These are phyloP conservation scores for Pluvialis apricaria DNA, from an alignment of 2,113 vertebrate genomes.

Conservation along the genomic window DNA sequence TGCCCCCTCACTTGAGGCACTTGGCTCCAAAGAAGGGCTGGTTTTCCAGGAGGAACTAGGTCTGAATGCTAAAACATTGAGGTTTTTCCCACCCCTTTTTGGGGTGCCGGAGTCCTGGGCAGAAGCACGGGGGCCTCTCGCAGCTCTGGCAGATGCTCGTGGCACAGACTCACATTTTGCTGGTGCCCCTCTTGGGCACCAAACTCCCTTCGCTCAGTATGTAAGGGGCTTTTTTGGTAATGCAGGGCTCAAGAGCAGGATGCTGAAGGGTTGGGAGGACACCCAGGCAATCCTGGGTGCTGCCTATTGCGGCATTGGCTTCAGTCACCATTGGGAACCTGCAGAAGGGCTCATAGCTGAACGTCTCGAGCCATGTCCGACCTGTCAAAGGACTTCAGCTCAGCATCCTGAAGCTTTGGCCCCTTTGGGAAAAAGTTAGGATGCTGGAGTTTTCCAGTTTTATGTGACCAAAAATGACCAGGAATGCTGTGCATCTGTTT, in stretches of 20 bases:
- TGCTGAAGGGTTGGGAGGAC: background rate
- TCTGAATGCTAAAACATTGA: background rate
- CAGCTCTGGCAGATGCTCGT: background rate
- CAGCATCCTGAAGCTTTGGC: background rate
- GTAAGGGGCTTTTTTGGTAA: background rate
- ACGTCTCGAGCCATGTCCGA: accelerated
- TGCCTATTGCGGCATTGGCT: background rate
- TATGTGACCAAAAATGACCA: background rate
- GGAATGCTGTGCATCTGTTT: background rate
- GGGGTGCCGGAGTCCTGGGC: background rate
- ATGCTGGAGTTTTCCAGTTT: background rate
- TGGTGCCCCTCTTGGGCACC: background rate
- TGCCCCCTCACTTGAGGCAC: background rate
- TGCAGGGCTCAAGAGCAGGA: background rate
- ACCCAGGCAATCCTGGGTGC: background rate
- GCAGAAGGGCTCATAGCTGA: background rate
- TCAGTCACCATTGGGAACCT: accelerated
- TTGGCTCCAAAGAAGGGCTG: background rate
- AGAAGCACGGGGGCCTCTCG: background rate
- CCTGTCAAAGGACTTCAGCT: background rate
- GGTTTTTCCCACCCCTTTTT: background rate
- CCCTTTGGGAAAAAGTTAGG: background rate
- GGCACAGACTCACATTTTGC: background rate
- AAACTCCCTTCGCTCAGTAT: background rate
- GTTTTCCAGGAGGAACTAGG: background rate